These are phyloP conservation scores for Oncorhynchus masou DNA, from an alignment of 2,113 vertebrate species.

Conservation along the genomic window DNA sequence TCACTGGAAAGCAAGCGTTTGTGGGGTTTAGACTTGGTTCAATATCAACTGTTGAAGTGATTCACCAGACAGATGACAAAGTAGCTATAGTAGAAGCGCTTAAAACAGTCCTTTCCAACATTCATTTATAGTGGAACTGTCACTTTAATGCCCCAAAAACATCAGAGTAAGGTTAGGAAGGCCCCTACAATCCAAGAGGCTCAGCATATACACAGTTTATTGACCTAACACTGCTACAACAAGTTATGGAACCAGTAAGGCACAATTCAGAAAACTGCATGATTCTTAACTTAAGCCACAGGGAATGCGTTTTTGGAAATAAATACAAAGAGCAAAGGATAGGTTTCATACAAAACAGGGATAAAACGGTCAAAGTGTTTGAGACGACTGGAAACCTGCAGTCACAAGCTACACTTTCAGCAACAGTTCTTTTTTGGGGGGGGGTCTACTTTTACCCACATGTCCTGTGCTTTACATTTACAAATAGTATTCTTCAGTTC, in stretches of 20 bases:
- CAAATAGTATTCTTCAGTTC: conserved; percentile 8
- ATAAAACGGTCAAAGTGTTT: conserved; percentile 29
- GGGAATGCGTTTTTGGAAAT: conserved; percentile 71
- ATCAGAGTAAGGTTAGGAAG: conserved; percentile 30
- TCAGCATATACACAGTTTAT: not conserved
- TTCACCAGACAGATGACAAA: conserved; percentile 26
- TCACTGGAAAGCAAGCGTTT: conserved; percentile 29
- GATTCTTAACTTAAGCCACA: conserved; percentile 48
- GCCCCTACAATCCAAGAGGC: conserved; percentile 27
- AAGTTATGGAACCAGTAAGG: conserved; percentile 52
- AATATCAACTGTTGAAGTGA: conserved; percentile 32
- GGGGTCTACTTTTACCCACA: conserved; percentile 40
- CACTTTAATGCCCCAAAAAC: conserved; percentile 21
- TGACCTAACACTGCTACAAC: conserved; percentile 33
- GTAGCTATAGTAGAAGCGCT: conserved; percentile 1
- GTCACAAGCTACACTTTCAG: conserved; percentile 66
- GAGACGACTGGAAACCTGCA: conserved; percentile 76
- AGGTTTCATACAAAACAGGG: conserved; percentile 29
- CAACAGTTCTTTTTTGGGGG: conserved; percentile 27
- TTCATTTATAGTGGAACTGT: conserved; percentile 38
- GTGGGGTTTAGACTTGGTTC: conserved; percentile 27
- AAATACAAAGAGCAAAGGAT: conserved; percentile 55
- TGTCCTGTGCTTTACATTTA: conserved; percentile 36
- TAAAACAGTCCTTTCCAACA: conserved; percentile 42
- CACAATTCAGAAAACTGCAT: conserved; percentile 56